Percentiles rank a stretch among this genome's conserved stretches.
Evolutionary conservation across 53 echinoderm and acorn worm genomes (phyloP).

Genomic region (Paracentrotus lividus): DNA sequence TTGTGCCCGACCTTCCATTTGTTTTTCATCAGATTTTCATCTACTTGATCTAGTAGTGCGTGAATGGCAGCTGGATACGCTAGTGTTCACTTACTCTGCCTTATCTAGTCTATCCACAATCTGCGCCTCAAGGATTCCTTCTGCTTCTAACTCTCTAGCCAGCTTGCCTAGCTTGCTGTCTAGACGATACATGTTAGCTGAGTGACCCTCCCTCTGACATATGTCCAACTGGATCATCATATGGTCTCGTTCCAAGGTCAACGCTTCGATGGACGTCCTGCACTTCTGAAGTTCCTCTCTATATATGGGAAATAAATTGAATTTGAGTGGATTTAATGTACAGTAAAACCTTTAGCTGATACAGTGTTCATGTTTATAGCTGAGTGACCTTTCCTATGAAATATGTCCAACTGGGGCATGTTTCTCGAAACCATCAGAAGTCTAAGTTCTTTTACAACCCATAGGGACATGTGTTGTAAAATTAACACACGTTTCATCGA

Average conservation of each 20-base stretch:
- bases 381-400: conserved; percentile 81
- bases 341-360: no score
- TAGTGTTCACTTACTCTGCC: conserved; percentile 87
- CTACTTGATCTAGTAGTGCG: no score
- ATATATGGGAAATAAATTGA: not conserved
- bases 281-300: conserved; percentile 96
- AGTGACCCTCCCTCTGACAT: conserved; percentile 81
- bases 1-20: no score
- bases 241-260: conserved; percentile 88
- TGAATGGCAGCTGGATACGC: no score
- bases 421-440: no score
- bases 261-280: conserved; percentile 83
- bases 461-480: no score
- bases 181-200: conserved; percentile 87
- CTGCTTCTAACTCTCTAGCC: conserved; percentile 85
- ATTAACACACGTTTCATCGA: no score
- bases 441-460: no score
- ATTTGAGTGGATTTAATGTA: not conserved
- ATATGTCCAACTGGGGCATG: conserved; percentile 77
- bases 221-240: conserved; percentile 76
- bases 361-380: no score
- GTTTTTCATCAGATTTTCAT: no score
- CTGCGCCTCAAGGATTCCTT: conserved; percentile 81
- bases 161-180: conserved; percentile 87
- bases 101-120: conserved; percentile 83